Evolutionary conservation across 23 tunicate species (phyloP).

Genomic region (Aplidium turbinatum): DNA sequence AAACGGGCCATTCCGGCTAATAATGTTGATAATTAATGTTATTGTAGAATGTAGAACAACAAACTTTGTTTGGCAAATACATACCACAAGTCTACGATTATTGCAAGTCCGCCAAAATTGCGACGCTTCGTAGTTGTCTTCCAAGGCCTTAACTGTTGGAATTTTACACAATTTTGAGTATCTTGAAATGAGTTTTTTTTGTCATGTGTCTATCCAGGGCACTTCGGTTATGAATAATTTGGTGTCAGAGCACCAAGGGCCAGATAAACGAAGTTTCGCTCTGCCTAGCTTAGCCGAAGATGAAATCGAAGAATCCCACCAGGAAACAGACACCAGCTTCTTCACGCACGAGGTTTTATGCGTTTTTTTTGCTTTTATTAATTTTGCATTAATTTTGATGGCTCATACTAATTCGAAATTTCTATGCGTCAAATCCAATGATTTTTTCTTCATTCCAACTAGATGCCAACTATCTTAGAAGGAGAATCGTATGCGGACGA

Average conservation of each 20-base stretch:
- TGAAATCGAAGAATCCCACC: conserved; percentile 41
- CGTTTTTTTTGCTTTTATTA: background rate
- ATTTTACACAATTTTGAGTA: no score
- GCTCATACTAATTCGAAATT: background rate
- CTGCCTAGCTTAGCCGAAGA: conserved; percentile 84
- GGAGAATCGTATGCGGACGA: conserved; percentile 84
- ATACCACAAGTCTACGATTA: no score
- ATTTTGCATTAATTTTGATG: background rate
- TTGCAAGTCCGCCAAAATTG: no score
- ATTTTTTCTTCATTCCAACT: background rate
- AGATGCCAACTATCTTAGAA: conserved; percentile 89
- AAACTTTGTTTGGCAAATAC: no score
- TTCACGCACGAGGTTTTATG: conserved; percentile 81
- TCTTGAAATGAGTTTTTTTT: no score
- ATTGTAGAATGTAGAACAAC: no score
- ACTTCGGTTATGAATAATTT: conserved; percentile 83
- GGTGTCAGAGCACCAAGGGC: conserved; percentile 52
- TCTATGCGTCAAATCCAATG: background rate
- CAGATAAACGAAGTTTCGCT: conserved; percentile 73
- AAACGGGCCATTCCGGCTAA: no score
- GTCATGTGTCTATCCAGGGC: no score
- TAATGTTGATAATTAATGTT: no score
- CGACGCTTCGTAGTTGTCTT: no score
- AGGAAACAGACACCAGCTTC: conserved; percentile 65
- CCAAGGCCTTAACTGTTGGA: no score